These are phyloP conservation scores for Ophioninae sp. DNA, from an alignment of 2,888 invertebrate species.

Conservation along the genomic window DNA sequence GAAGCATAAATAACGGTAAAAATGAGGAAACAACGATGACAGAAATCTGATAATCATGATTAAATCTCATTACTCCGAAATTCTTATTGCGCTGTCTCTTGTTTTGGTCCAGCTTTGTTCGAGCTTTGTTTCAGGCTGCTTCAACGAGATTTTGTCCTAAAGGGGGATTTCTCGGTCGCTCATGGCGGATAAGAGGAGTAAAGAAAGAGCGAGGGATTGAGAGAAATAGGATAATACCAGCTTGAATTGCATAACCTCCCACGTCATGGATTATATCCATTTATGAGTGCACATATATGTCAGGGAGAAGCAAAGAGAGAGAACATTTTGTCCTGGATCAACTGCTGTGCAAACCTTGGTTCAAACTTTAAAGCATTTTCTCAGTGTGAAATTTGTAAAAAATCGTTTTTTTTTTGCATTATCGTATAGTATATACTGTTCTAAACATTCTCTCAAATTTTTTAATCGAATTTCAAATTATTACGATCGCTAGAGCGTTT, in stretches of 20 bases:
- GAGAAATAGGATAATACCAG: background rate
- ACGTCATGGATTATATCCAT: constrained; percentile 48
- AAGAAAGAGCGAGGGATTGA: background rate
- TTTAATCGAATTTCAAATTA: too few species aligned
- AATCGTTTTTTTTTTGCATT: too few species aligned
- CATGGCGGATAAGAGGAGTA: constrained; percentile 1
- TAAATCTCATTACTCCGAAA: constrained; percentile 47
- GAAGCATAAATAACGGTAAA: background rate
- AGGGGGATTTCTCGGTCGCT: constrained; percentile 21
- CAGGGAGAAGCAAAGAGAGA: too few species aligned
- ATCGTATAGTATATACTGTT: too few species aligned
- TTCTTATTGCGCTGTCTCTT: constrained; percentile 23
- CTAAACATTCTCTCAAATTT: too few species aligned
- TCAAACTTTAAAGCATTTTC: too few species aligned
- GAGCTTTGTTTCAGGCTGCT: background rate
- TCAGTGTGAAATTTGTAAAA: too few species aligned
- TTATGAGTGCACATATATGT: constrained; percentile 19
- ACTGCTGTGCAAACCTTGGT: constrained; percentile 19
- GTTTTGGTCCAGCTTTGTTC: constrained; percentile 7
- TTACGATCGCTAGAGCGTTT: too few species aligned
- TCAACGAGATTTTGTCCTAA: constrained; percentile 16
- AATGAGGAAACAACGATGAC: constrained; percentile 8
- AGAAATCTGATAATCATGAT: constrained; percentile 5
- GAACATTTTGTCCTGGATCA: constrained; percentile 26
- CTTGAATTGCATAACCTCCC: constrained; percentile 12